These are phyloP conservation scores for Tetramorium bicarinatum DNA, from an alignment of 2,888 invertebrate species.

Conservation along the genomic window DNA sequence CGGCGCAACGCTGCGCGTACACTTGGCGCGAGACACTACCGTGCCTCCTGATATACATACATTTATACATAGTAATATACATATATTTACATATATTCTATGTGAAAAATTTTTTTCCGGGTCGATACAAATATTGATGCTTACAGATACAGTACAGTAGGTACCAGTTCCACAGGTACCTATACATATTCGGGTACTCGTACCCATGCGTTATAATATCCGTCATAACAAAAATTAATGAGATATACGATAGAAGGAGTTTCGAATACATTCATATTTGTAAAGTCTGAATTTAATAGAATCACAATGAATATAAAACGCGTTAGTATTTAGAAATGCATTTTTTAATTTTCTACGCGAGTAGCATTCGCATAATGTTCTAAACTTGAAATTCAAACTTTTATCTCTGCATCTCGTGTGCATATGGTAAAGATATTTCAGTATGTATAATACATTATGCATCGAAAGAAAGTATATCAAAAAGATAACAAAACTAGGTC, in stretches of 20 bases:
- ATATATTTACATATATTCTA: too few relatives aligned
- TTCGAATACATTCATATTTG: slow-evolving; percentile 5
- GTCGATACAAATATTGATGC: too few relatives aligned
- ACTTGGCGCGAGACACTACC: too few relatives aligned
- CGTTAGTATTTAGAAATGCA: neutral
- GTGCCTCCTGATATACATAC: too few relatives aligned
- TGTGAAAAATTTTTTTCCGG: too few relatives aligned
- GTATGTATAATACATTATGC: slow-evolving; percentile 8
- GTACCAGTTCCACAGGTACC: too few relatives aligned
- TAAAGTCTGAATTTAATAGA: neutral
- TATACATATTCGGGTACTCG: too few relatives aligned
- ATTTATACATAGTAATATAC: too few relatives aligned
- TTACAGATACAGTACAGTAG: too few relatives aligned
- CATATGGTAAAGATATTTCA: slow-evolving; percentile 4
- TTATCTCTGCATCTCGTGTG: neutral
- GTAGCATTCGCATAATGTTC: neutral
- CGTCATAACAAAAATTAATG: too few relatives aligned
- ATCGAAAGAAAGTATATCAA: slow-evolving; percentile 1
- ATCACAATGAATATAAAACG: slow-evolving; percentile 8
- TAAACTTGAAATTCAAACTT: slow-evolving; percentile 17
- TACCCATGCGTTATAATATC: too few relatives aligned
- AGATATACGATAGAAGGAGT: neutral
- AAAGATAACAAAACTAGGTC: neutral
- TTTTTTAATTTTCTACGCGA: slow-evolving; percentile 12
- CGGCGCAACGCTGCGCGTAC: too few relatives aligned